Evolutionary conservation across 2,888 invertebrate species (phyloP), one percentile per base, ranked within the genome.

Genomic region (Drosophila robusta): DNA sequence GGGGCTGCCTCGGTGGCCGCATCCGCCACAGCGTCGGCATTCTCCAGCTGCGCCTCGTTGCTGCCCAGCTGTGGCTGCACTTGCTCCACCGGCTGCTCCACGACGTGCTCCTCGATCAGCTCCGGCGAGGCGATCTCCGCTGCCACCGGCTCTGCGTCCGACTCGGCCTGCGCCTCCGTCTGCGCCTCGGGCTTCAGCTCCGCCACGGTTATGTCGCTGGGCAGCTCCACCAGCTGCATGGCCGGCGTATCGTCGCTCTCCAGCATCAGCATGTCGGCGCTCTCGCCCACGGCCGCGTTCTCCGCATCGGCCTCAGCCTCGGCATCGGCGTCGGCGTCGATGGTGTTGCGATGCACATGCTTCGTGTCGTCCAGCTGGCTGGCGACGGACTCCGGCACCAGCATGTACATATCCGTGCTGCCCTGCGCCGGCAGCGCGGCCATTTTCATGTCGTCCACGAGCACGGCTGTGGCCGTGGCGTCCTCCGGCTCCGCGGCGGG

Each of bases 231-330:
- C 36, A 89, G 45, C 22, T 89, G 88, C 67, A 90, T 60, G 0
- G 71, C 75, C 0, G 90, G 87, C 34, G 85, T 68, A 61, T 89
- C 81, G 56, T 90, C 89, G 38, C 83, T 89, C 68, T 90, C 90
- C 60, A 90, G 70, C 90, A 91, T 91, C 24, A 90, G 61, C 91
- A 90, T 91, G 58, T 90, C 90, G 8, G 75, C 58, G 49, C 74
- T 74, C 14, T 73, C 63, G 11, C 8, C 68, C 56, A 45, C 32
- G 4, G 70, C 16, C 0, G 70, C 75, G 6, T 68, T 9, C 8
- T 67, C 70, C 1, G 60, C 36, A 4, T 67, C 65, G 11, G 63
- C 14, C 26, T 29, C 58, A 7, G 4, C 64, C 64, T 38, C 36
- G 1, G 69, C 12, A 3, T 71, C 76, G 3, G 68, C 6, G 1